Conservation (phyloP, 1,140 invertebrate genomes). For the Diachasma alloeum region DNA sequence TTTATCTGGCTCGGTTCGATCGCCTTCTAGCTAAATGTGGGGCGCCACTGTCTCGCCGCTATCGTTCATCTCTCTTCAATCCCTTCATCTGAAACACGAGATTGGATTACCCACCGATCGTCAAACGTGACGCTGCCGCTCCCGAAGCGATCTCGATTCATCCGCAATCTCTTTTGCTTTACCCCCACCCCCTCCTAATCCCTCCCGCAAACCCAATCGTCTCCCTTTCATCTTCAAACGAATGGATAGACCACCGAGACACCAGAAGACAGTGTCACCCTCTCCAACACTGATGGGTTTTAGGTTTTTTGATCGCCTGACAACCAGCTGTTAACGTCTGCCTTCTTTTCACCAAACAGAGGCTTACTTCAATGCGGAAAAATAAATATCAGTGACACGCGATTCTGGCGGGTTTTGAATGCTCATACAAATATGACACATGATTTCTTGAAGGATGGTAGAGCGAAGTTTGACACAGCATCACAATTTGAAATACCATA, state of each 20-base stretch:
- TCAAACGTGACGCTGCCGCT: constrained; percentile 20
- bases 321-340: not conserved
- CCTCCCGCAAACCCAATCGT: not conserved
- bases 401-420: not conserved
- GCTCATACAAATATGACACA: not conserved
- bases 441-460: not conserved
- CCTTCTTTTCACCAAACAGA: not conserved
- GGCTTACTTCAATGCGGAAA: not conserved
- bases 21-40: constrained; percentile 7
- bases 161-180: not conserved
- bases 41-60: constrained; percentile 26
- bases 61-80: constrained; percentile 25
- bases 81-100: constrained; percentile 23
- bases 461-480: too few relatives aligned
- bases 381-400: not conserved
- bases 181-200: not conserved
- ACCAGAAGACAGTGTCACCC: not conserved
- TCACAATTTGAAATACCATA: too few relatives aligned
- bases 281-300: not conserved
- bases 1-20: not conserved
- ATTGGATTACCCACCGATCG: constrained; percentile 35
- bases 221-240: not conserved
- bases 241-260: not conserved
- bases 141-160: constrained; percentile 7
- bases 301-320: not conserved